Conservation (phyloP, 2,113 vertebrate species). For the Notiomystis cincta region DNA sequence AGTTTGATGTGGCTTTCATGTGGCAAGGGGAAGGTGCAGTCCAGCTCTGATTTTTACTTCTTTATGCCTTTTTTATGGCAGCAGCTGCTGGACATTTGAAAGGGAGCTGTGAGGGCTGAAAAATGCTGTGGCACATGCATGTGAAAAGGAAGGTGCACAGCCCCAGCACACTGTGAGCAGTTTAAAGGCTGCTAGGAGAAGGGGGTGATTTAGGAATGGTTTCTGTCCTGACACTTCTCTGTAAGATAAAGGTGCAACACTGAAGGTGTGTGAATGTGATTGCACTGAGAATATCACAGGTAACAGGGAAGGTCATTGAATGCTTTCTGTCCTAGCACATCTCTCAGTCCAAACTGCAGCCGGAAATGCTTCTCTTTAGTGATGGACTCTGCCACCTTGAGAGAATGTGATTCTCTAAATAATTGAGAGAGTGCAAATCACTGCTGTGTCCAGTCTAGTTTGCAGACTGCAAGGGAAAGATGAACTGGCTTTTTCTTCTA, state of each 20-base stretch:
- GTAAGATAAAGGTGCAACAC: no score
- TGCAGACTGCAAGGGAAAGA: neutral
- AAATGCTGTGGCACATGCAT: fast-evolving
- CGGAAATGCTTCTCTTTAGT: neutral
- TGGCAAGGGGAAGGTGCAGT: neutral
- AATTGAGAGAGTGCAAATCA: fast-evolving
- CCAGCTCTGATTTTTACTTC: neutral
- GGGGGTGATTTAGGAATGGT: no score
- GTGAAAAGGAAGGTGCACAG: neutral
- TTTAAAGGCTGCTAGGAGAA: neutral
- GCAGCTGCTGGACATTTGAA: neutral
- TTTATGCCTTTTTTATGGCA: neutral
- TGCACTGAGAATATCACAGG: neutral
- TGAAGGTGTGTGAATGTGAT: neutral
- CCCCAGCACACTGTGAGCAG: neutral
- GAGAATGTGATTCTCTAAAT: neutral
- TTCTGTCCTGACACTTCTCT: neutral
- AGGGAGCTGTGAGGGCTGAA: neutral
- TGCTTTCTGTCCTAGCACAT: neutral
- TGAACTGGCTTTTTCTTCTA: no score
- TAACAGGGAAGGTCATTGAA: fast-evolving
- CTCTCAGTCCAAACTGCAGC: neutral
- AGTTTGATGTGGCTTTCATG: neutral
- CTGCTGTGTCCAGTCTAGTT: neutral
- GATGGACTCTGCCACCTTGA: neutral